Evolutionary conservation across 1,140 invertebrate species (phyloP), one percentile per base, ranked within the genome.

Genomic region (Radopholus similis): DNA sequence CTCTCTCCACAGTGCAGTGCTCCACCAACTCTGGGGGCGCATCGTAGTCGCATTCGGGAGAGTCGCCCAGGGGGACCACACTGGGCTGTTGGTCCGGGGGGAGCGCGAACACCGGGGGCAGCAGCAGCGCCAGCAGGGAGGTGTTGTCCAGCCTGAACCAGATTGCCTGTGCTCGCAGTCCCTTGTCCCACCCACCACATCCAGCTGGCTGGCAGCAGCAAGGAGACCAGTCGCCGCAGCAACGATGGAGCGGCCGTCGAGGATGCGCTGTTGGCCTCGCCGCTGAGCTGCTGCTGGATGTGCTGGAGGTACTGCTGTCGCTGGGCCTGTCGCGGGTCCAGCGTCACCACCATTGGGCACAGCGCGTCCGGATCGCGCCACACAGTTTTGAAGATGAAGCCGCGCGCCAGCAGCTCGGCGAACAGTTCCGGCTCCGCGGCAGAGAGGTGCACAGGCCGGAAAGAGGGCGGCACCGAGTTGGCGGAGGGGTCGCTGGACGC

Each of bases 1-100:
- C 64, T 21, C 64, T 35, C 40, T 68, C 66, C 23, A 68, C 34
- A 38, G 49, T 55, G 49, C 66, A 68, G 11, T 66, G 66, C 23
- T 68, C 66, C 30, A 66, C 21, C 64, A 66, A 26, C 47, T 66
- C 64, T 11, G 42, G 40, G 0, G 59, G 40, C 49, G 40, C 37
- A 47, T 62, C 6, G 30, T 62, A 8, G 9, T 62, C 59, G 30
- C 59, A 62, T 35, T 62, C 59, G 18, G 18, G 15, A 49, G 13
- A 15, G 30, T 47, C 40, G 13, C 40, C 40, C 9, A 26, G 38
- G 21, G 34, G 32, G 47, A 62, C 40, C 34, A 32, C 21, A 26
- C 18, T 34, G n/a, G 28, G 38, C 1, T 35, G 37, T 35, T 21
- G 35, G 2, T 26, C 11, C 34, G n/a, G 28, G 30, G 30, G 30